A percentile compares a stretch with the other conserved stretches of the same genome.
Evolutionary conservation across 2,888 invertebrate genomes (phyloP).

Genomic region (Drosophila parthenogenetica): DNA sequence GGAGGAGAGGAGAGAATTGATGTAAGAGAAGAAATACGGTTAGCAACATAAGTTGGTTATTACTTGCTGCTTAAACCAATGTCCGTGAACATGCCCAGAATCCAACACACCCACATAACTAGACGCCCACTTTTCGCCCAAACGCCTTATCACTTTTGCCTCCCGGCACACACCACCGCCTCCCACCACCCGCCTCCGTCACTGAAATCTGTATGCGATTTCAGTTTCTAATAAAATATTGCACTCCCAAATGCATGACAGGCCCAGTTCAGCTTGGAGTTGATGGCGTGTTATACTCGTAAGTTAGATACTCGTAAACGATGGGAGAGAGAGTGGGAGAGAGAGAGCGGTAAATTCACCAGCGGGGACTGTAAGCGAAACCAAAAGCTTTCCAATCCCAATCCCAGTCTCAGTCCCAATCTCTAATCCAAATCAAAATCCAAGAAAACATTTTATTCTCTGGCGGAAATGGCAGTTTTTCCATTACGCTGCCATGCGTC

Average conservation of each 20-base stretch:
- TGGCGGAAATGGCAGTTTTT: constrained; percentile 77
- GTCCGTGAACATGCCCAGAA: constrained; percentile 26
- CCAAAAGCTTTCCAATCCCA: neutral
- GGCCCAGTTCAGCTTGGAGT: constrained; percentile 18
- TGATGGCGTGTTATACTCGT: constrained; percentile 18
- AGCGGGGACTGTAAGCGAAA: constrained; percentile 15
- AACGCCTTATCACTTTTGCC: constrained; percentile 23
- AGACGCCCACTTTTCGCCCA: constrained; percentile 6
- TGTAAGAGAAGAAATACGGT: constrained; percentile 74
- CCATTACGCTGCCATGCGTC: constrained; percentile 64
- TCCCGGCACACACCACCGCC: neutral
- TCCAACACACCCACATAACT: neutral
- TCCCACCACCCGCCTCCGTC: neutral
- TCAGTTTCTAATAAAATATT: constrained; percentile 76
- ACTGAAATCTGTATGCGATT: constrained; percentile 46
- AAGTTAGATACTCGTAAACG: constrained; percentile 12
- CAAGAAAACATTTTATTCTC: constrained; percentile 1
- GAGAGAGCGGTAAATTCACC: constrained; percentile 17
- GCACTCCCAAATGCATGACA: constrained; percentile 69
- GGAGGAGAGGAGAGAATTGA: constrained; percentile 51
- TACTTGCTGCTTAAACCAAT: constrained; percentile 77
- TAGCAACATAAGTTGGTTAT: constrained; percentile 80
- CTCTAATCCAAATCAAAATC: neutral
- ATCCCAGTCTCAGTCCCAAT: neutral
- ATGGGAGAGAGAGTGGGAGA: constrained; percentile 13